A percentile compares a stretch with the other conserved stretches of the same genome.
These are phyloP conservation scores for Acrocephalus arundinaceus DNA, from an alignment of 2,113 vertebrate genomes.

Conservation along the genomic window DNA sequence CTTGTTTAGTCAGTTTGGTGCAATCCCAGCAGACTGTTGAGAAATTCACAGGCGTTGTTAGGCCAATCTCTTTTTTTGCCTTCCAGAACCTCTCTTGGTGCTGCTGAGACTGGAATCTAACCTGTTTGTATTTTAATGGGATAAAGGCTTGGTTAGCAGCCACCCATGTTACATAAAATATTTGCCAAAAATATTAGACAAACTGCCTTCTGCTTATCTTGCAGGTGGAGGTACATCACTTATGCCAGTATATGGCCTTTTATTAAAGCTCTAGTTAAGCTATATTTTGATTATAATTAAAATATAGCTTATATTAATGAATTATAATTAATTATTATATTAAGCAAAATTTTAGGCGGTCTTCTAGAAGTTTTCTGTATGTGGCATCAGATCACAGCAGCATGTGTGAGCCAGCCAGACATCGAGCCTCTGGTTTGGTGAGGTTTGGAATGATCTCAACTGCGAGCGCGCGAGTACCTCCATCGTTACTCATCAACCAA, in stretches of 20 bases:
- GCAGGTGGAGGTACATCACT: not conserved
- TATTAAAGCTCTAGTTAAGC: not conserved
- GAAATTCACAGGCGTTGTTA: not conserved
- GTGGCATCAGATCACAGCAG: not conserved
- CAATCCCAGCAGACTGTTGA: not conserved
- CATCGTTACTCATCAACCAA: rapidly evolving
- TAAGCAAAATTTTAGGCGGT: not conserved
- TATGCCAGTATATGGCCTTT: not conserved
- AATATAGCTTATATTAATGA: not conserved
- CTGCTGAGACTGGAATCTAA: not conserved
- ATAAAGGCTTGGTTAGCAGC: not conserved
- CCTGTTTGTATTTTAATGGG: not conserved
- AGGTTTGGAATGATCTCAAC: not conserved
- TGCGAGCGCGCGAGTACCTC: rapidly evolving
- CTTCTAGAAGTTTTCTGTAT: not conserved
- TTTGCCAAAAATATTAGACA: not conserved
- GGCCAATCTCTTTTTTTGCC: not conserved
- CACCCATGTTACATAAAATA: not conserved
- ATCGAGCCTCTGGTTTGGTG: not conserved
- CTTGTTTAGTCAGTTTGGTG: not conserved
- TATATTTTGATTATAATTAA: not conserved
- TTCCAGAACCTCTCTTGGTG: not conserved
- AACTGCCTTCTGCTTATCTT: not conserved
- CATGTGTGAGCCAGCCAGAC: not conserved
- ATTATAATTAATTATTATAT: not conserved